Percentiles rank a stretch among this genome's conserved stretches.
Conservation (phyloP, 2,888 invertebrate genomes). For the Caradrina kadenii region DNA sequence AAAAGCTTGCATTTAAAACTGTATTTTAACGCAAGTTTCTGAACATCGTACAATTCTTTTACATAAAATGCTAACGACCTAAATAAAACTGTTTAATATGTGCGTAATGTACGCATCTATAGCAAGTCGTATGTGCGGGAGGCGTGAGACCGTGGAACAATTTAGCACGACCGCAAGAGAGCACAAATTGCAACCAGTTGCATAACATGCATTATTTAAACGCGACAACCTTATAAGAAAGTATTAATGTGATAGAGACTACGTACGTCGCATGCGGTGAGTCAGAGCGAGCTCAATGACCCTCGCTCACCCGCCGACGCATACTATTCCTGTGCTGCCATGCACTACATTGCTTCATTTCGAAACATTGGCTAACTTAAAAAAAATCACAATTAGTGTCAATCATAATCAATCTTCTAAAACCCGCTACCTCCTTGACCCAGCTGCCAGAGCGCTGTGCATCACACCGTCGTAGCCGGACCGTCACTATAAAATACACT, state of each 20-base stretch:
- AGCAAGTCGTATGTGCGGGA: constrained; percentile 59
- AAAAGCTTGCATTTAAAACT: constrained; percentile 39
- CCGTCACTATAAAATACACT: constrained; percentile 24
- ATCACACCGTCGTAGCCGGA: constrained; percentile 17
- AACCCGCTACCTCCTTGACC: constrained; percentile 63
- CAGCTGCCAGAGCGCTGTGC: constrained; percentile 53
- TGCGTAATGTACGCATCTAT: constrained; percentile 50
- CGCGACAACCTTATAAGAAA: constrained; percentile 89
- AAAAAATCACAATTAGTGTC: constrained; percentile 66
- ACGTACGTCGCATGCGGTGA: constrained; percentile 85
- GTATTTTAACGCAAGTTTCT: constrained; percentile 29
- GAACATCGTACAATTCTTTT: constrained; percentile 34
- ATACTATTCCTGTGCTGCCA: constrained; percentile 82
- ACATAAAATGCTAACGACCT: constrained; percentile 53
- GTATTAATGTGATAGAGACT: constrained; percentile 88
- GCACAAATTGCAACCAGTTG: constrained; percentile 88
- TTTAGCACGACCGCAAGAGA: constrained; percentile 74
- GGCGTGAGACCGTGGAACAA: constrained; percentile 68
- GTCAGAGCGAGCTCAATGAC: constrained; percentile 85
- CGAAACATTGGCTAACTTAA: constrained; percentile 70
- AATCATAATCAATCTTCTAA: constrained; percentile 62
- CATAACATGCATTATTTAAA: constrained; percentile 90
- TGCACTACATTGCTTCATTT: constrained; percentile 80
- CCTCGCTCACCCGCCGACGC: constrained; percentile 81
- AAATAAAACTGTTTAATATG: constrained; percentile 57